phyloP scores from a whole-genome alignment of 2,113 vertebrate species.

The Typhlomys cinereus region DNA sequence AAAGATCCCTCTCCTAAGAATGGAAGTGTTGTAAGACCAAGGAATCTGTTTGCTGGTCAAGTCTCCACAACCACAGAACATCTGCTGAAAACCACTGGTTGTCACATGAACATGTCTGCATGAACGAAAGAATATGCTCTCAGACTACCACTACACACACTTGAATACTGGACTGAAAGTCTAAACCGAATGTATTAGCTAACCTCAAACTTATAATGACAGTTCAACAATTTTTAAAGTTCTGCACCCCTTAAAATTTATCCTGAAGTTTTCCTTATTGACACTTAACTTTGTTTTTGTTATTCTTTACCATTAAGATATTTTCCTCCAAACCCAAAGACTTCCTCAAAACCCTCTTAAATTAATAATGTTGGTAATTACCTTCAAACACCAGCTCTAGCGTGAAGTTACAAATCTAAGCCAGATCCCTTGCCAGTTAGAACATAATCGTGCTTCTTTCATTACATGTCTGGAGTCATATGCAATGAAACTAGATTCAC shows the following conservation, averaged over 20 bases:
- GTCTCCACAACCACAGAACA: background rate
- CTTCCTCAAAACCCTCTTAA: constrained; percentile 10
- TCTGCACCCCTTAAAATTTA: constrained; percentile 23
- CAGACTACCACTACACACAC: background rate
- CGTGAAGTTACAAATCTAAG: background rate
- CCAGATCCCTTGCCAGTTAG: constrained; percentile 5
- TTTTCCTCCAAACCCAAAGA: constrained; percentile 29
- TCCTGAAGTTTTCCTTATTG: background rate
- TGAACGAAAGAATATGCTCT: background rate
- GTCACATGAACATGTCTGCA: background rate
- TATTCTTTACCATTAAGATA: background rate
- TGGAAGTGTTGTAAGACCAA: constrained; percentile 29
- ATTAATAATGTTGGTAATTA: constrained; percentile 25
- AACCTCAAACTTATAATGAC: constrained; percentile 3
- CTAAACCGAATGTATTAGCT: constrained; percentile 14
- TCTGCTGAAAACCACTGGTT: background rate
- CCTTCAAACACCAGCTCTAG: background rate
- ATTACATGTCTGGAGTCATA: constrained; percentile 3
- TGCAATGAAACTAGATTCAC: constrained; percentile 18
- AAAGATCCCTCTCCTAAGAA: background rate
- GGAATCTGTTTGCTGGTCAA: background rate
- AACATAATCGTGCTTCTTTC: background rate
- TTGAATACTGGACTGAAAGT: background rate
- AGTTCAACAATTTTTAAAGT: background rate
- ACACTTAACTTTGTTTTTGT: constrained; percentile 21